Evolutionary conservation across 92 coral and sea anemone genomes (phyloP).

Genomic region (Epizoanthus illoricatus): DNA sequence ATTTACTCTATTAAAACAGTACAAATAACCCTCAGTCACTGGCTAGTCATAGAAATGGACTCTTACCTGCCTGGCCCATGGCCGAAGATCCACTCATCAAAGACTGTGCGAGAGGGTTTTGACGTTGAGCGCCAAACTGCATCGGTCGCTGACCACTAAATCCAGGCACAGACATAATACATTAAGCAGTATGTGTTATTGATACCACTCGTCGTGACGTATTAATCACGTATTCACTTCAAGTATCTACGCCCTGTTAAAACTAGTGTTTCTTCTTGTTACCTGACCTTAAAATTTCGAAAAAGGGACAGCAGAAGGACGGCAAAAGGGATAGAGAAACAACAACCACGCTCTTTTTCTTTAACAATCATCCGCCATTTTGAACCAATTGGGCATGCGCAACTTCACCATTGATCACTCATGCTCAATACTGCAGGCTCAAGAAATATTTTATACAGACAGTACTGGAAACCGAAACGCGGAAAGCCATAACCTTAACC

Average conservation of each 20-base stretch:
- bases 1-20: too few species aligned
- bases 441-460: too few species aligned
- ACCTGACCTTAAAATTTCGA: background rate
- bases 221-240: background rate
- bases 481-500: too few species aligned
- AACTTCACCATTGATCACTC: too few species aligned
- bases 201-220: constrained; percentile 34
- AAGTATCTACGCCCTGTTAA: background rate
- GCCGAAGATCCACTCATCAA: constrained; percentile 37
- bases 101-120: constrained; percentile 17
- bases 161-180: constrained; percentile 39
- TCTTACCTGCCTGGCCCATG: constrained; percentile 41
- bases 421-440: constrained; percentile 30
- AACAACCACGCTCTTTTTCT: constrained; percentile 7
- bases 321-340: background rate
- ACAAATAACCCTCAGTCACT: too few species aligned
- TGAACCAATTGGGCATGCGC: constrained; percentile 25
- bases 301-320: background rate
- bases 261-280: background rate
- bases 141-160: constrained; percentile 42
- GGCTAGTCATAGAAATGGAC: too few species aligned
- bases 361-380: constrained; percentile 34
- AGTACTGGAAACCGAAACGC: too few species aligned
- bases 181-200: constrained; percentile 33
- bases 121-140: constrained; percentile 36